Conservation (phyloP, 2,888 invertebrate species). For the Toxonevra muliebris region DNA sequence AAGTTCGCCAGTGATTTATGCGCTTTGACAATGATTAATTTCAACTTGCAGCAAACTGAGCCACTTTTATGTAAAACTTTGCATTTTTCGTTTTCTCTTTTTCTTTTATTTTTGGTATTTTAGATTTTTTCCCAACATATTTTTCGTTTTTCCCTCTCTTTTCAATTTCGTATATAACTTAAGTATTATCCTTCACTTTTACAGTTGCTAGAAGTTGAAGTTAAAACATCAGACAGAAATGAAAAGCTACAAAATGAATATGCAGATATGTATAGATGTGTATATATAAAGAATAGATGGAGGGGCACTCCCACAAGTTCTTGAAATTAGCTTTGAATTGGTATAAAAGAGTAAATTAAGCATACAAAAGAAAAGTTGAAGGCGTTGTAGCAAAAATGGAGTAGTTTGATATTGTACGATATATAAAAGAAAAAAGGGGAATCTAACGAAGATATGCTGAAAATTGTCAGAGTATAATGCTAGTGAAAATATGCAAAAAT, state of each 20-base stretch:
- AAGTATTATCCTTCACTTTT: not conserved
- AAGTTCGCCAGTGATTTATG: slow-evolving; percentile 46
- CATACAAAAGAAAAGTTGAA: too few species aligned
- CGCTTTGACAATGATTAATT: slow-evolving; percentile 52
- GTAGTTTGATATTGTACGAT: too few species aligned
- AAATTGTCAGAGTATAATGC: too few species aligned
- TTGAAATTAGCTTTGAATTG: too few species aligned
- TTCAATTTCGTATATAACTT: not conserved
- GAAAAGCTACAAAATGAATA: slow-evolving; percentile 1
- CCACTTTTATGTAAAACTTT: slow-evolving; percentile 38
- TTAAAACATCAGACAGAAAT: slow-evolving; percentile 15
- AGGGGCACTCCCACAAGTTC: too few species aligned
- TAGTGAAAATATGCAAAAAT: too few species aligned
- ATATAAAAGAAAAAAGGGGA: too few species aligned
- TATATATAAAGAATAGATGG: too few species aligned
- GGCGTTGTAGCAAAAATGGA: too few species aligned
- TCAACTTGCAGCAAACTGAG: slow-evolving; percentile 38
- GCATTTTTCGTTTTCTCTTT: slow-evolving; percentile 29
- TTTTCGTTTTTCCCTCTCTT: slow-evolving; percentile 7
- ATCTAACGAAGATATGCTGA: too few species aligned
- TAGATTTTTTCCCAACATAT: slow-evolving; percentile 9
- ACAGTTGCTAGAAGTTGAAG: slow-evolving; percentile 8
- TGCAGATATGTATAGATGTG: too few species aligned
- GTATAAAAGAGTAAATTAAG: too few species aligned
- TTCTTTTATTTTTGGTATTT: slow-evolving; percentile 21